phyloP scores from a whole-genome alignment of 2,797 vertebrate species.

The Xiphophorus birchmanni region DNA sequence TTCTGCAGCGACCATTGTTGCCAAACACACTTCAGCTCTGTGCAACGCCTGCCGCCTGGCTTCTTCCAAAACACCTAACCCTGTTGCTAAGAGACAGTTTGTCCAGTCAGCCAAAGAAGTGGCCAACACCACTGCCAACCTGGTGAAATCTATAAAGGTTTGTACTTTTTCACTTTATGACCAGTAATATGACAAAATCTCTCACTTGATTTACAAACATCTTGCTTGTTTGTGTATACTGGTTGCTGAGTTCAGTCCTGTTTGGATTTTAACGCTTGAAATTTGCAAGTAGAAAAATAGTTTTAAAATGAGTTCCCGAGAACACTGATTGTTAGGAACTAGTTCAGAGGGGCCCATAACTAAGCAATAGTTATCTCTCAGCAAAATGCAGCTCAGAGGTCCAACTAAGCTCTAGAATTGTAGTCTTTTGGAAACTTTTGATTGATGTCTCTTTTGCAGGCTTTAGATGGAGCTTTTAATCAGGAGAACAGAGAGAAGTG shows the following conservation, averaged over 20 bases:
- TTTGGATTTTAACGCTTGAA: neutral
- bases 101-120: constrained; percentile 98
- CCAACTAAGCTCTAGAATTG: neutral
- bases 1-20: constrained; percentile 96
- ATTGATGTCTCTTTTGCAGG: constrained; percentile 73
- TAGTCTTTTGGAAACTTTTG: neutral
- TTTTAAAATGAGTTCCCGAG: neutral
- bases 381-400: neutral
- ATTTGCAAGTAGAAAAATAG: neutral
- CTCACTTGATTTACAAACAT: neutral
- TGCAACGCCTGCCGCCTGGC: constrained; percentile 97
- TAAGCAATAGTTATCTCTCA: neutral
- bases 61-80: constrained; percentile 92
- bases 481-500: constrained; percentile 94
- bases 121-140: constrained; percentile 97
- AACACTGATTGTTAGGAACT: neutral
- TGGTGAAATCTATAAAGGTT: constrained; percentile 99
- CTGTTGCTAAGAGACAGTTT: constrained; percentile 97
- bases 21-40: constrained; percentile 96
- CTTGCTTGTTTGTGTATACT: neutral
- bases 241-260: neutral
- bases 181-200: neutral
- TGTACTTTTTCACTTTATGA: constrained; percentile 1
- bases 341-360: neutral
- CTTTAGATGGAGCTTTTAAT: constrained; percentile 94